A percentile compares a stretch with the other conserved stretches of the same genome.
These are phyloP conservation scores for Haliaeetus leucogaster DNA, from an alignment of 2,113 vertebrate species.

Conservation along the genomic window DNA sequence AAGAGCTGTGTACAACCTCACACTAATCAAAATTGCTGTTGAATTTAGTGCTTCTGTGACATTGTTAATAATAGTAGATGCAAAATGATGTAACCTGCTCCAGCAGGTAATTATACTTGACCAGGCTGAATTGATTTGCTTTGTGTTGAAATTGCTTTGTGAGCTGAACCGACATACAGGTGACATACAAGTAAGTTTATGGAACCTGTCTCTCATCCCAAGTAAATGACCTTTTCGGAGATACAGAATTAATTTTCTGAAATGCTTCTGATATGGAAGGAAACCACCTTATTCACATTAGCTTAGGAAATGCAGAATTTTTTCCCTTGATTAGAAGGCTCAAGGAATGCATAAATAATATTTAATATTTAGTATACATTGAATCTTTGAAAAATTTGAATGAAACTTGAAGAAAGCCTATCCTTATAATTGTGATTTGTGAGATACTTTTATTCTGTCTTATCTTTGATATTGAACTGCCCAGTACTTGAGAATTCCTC, in stretches of 20 bases:
- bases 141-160: background rate
- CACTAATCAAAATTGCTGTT: background rate
- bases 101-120: constrained; percentile 26
- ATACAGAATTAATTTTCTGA: constrained; percentile 32
- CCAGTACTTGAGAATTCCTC: background rate
- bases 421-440: constrained; percentile 41
- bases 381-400: constrained; percentile 3
- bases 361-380: background rate
- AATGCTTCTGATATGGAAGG: background rate
- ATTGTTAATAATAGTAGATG: background rate
- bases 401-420: constrained; percentile 29
- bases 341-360: background rate
- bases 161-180: constrained; percentile 10
- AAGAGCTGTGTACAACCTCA: background rate
- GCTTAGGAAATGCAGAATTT: background rate
- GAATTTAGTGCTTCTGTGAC: background rate
- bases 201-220: background rate
- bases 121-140: constrained; percentile 15
- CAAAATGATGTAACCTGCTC: background rate
- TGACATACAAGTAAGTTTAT: background rate
- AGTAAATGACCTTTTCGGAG: constrained; percentile 11
- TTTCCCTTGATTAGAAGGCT: background rate
- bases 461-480: constrained; percentile 31
- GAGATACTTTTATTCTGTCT: constrained; percentile 10
- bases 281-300: background rate